These are phyloP conservation scores for Phyllotreta cruciferae DNA, from an alignment of 2,888 invertebrate genomes.

Conservation along the genomic window DNA sequence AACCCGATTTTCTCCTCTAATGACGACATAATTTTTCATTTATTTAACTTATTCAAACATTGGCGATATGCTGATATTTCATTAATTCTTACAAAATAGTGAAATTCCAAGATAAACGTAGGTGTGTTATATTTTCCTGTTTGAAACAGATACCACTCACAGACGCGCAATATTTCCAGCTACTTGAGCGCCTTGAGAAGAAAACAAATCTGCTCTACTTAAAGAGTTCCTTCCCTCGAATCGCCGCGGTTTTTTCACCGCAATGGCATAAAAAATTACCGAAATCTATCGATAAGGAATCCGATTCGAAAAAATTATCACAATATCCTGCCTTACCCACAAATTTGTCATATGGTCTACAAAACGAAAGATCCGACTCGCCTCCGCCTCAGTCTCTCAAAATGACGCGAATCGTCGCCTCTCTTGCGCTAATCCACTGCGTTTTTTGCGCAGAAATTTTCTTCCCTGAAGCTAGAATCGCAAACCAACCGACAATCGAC, in stretches of 20 bases:
- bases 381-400: conserved; percentile 28
- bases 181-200: conserved; percentile 5
- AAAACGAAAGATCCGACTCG: conserved; percentile 39
- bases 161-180: too few relatives aligned
- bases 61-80: too few relatives aligned
- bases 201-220: conserved; percentile 16
- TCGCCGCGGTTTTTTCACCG: too few relatives aligned
- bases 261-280: conserved; percentile 22
- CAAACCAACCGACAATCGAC: conserved; percentile 28
- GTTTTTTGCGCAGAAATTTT: conserved; percentile 29
- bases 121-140: conserved; percentile 14
- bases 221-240: too few relatives aligned
- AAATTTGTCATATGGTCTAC: conserved; percentile 51
- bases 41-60: too few relatives aligned
- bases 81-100: conserved; percentile 4
- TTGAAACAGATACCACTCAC: neutral
- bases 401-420: conserved; percentile 34
- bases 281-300: conserved; percentile 33
- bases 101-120: conserved; percentile 10
- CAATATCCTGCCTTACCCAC: conserved; percentile 56
- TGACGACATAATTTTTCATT: too few relatives aligned
- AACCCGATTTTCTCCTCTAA: too few relatives aligned
- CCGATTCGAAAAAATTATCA: conserved; percentile 45
- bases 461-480: conserved; percentile 28
- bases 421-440: conserved; percentile 24